Base-by-base conservation (phyloP, 2,113 vertebrate genomes). In the Talpa occidentalis region DNA sequence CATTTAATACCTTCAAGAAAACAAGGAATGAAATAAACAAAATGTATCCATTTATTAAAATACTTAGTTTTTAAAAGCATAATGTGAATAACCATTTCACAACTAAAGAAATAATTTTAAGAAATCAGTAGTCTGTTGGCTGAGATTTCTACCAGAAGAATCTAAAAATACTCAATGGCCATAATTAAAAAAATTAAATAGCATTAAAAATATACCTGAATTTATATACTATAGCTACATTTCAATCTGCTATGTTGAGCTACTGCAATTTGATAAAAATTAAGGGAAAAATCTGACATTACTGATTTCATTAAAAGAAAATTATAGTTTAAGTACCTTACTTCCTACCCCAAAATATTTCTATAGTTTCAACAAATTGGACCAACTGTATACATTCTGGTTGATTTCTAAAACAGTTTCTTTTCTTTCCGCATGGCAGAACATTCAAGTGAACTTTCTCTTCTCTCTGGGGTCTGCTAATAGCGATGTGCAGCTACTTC, bases 31-130 rank as follows among this genome's bases (percentile, higher is more conserved):
- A 12, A 40, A 70, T 3, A 59, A 28, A 62, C 56, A 90, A 76
- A 86, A 90, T 72, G 4, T 42, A 52, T 26, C 15, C 12, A 95
- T 86, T 88, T 79, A 78, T 85, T 88, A 93, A 88, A 84, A 86
- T 70, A 56, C 1, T n/a, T 66, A n/a, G 30, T 14, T 32, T 32
- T 66, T 78, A 66, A 59, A 95, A 93, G 90, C 21, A 94, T 47
- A 93, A 80, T 56, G 80, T 81, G 35, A 44, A 80, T 91, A 94
- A 28, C 2, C 16, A 66, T 12, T 21, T 59, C 49, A 90, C 56
- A 95, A 89, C 69, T 73, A 91, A 89, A 90, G 42, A 92, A 9
- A 74, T 21, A 54, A 86, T 82, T 35, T 88, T 94, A 80, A 90
- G 40, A 7, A 76, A 88, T 84, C 47, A 72, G 10, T 78, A 82